phyloP scores from a whole-genome alignment of 1,140 invertebrate genomes.

The Drosophila seguyi region DNA sequence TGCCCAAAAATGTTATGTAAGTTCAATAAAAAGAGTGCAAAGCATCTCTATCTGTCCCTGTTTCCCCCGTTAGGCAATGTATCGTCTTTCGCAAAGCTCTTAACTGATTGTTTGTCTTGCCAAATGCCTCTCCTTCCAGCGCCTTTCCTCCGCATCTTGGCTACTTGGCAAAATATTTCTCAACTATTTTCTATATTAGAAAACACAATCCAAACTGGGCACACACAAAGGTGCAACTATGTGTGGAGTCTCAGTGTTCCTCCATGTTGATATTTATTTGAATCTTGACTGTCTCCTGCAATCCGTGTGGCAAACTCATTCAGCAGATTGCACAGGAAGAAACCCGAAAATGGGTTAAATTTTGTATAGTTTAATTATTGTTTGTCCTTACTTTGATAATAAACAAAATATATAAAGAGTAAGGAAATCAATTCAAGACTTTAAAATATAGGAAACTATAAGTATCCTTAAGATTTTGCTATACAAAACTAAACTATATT shows the following conservation, averaged over 20 bases:
- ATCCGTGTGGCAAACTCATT: slow-evolving; percentile 27
- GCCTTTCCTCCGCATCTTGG: slow-evolving; percentile 46
- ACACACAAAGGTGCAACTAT: slow-evolving; percentile 68
- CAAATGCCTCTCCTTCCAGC: slow-evolving; percentile 59
- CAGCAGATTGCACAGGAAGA: slow-evolving; percentile 4
- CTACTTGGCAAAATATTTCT: slow-evolving; percentile 79
- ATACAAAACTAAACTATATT: neutral
- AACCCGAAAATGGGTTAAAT: neutral
- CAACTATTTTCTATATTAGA: slow-evolving; percentile 83
- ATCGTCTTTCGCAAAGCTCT: slow-evolving; percentile 71
- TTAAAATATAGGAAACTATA: too few relatives aligned
- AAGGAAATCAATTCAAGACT: too few relatives aligned
- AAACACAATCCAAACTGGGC: slow-evolving; percentile 69
- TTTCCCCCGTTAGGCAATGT: slow-evolving; percentile 37
- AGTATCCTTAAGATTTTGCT: neutral
- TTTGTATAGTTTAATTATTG: neutral
- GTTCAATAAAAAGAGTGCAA: slow-evolving; percentile 70
- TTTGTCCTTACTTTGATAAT: neutral
- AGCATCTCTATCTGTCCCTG: slow-evolving; percentile 35
- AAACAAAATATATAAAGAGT: neutral
- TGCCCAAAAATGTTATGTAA: slow-evolving; percentile 74
- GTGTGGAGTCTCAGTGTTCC: slow-evolving; percentile 46
- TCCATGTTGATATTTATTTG: slow-evolving; percentile 79
- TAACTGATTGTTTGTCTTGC: slow-evolving; percentile 83
- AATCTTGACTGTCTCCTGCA: slow-evolving; percentile 79